Percentiles rank a stretch among this genome's conserved stretches.
These are phyloP conservation scores for Pogonocichla stellata DNA, from an alignment of 2,113 vertebrate species.

Conservation along the genomic window DNA sequence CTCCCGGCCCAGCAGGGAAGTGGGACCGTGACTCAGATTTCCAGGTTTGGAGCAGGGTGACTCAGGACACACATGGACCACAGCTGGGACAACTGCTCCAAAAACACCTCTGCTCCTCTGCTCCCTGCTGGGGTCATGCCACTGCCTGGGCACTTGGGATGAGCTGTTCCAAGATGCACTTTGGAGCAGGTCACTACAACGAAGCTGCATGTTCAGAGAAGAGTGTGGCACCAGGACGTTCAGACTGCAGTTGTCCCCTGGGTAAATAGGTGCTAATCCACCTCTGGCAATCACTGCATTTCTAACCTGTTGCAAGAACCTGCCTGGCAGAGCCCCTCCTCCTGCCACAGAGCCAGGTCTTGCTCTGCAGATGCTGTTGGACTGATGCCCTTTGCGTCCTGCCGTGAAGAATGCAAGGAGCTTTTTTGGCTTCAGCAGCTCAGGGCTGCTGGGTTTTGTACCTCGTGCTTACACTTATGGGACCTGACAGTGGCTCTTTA, in stretches of 20 bases:
- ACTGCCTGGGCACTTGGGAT: background rate
- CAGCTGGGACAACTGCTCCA: background rate
- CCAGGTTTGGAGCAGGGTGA: background rate
- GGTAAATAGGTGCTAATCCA: background rate
- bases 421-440: background rate
- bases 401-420: conserved; percentile 1
- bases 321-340: background rate
- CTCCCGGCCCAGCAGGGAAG: background rate
- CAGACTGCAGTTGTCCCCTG: background rate
- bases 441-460: conserved; percentile 20
- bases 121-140: background rate
- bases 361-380: background rate
- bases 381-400: background rate
- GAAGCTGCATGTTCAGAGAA: background rate
- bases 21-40: background rate
- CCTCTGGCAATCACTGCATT: background rate
- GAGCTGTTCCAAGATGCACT: background rate
- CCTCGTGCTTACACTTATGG: conserved; percentile 16
- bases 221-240: background rate
- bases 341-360: background rate
- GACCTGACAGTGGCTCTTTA: conserved; percentile 52
- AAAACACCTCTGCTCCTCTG: background rate
- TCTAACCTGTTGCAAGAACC: background rate
- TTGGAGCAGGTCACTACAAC: background rate
- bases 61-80: background rate